phyloP scores from a whole-genome alignment of 2,113 vertebrate genomes.

The Clinocottus analis region DNA sequence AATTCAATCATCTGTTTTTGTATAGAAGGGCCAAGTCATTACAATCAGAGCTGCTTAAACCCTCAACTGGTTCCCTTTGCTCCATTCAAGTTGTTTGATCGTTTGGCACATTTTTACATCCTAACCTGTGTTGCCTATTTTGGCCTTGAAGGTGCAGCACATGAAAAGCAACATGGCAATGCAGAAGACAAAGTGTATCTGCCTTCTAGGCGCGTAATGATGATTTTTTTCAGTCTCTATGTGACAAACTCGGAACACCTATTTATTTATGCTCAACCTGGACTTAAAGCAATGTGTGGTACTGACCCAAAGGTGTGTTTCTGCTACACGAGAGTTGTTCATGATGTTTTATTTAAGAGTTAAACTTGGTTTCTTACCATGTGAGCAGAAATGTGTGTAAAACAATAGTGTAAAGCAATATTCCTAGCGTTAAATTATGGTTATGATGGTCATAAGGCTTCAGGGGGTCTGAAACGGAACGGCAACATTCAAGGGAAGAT shows the following conservation, averaged over 20 bases:
- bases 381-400: slow-evolving; percentile 22
- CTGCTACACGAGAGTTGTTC: neutral
- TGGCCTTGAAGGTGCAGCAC: slow-evolving; percentile 9
- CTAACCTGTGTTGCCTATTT: neutral
- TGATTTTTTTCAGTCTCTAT: neutral
- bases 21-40: slow-evolving; percentile 66
- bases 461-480: too few relatives aligned
- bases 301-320: slow-evolving; percentile 24
- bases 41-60: slow-evolving; percentile 62
- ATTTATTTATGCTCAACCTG: too few relatives aligned
- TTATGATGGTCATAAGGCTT: neutral
- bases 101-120: slow-evolving; percentile 30
- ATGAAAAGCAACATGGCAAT: slow-evolving; percentile 19
- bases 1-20: slow-evolving; percentile 70
- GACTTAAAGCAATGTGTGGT: slow-evolving; percentile 13
- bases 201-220: slow-evolving; percentile 2
- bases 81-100: slow-evolving; percentile 36
- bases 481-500: too few relatives aligned
- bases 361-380: slow-evolving; percentile 27
- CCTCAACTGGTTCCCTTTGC: slow-evolving; percentile 10
- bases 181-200: neutral
- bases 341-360: slow-evolving; percentile 36
- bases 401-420: slow-evolving; percentile 27
- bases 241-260: neutral
- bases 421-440: slow-evolving; percentile 2